These are phyloP conservation scores for Pelecanus crispus DNA, from an alignment of 2,113 vertebrate species.

Conservation along the genomic window DNA sequence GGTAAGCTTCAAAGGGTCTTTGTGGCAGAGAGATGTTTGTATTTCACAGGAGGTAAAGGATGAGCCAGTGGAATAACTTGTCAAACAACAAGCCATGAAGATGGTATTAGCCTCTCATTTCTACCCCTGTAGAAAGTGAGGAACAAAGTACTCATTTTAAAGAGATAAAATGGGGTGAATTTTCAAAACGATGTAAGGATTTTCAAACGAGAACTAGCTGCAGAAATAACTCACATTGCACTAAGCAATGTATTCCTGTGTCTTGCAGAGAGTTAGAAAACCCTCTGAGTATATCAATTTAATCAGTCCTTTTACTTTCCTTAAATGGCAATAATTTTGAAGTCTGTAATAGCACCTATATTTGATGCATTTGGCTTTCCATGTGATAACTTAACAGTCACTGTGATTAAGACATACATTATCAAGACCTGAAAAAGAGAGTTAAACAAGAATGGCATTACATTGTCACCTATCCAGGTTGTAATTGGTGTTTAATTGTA, in stretches of 20 bases:
- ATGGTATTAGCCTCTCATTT: background rate
- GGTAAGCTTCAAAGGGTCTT: background rate
- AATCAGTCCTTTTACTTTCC: background rate
- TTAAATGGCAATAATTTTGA: background rate
- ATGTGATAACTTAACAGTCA: background rate
- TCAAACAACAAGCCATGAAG: background rate
- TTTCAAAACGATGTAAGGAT: background rate
- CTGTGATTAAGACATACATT: background rate
- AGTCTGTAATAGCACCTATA: background rate
- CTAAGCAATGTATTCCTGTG: background rate
- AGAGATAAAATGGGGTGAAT: background rate
- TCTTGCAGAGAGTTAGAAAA: background rate
- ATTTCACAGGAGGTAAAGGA: background rate
- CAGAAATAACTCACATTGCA: background rate
- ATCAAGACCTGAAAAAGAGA: background rate
- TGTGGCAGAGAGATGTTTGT: background rate
- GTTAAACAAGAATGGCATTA: background rate
- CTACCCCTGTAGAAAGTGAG: background rate
- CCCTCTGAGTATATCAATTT: background rate
- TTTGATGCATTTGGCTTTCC: background rate
- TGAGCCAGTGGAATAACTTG: background rate
- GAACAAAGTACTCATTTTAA: background rate
- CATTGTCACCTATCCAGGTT: background rate
- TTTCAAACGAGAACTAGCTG: background rate
- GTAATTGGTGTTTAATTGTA: background rate